A percentile compares a stretch with the other conserved stretches of the same genome.
Conservation (phyloP, 2,113 vertebrate species). For the Aramus guarauna region DNA sequence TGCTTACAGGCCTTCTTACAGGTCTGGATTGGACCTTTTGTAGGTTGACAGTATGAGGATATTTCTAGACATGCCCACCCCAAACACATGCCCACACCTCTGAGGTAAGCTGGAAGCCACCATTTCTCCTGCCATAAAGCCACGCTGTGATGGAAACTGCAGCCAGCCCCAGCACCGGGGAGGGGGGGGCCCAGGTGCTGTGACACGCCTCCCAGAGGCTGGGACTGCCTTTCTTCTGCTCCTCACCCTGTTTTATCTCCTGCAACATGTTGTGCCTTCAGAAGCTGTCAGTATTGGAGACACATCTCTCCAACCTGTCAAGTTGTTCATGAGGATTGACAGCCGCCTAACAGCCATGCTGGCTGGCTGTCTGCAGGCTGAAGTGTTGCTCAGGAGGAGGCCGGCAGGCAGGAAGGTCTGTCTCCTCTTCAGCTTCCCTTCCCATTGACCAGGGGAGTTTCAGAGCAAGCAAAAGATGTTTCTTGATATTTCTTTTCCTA, state of each 20-base stretch:
- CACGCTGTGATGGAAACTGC: not conserved
- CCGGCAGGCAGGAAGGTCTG: not conserved
- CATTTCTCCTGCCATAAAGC: not conserved
- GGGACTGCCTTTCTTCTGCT: not conserved
- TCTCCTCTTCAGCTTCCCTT: not conserved
- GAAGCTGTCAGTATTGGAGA: not conserved
- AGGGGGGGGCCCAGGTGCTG: not conserved
- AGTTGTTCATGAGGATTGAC: fast-evolving
- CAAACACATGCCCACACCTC: not conserved
- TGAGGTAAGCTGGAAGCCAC: fast-evolving
- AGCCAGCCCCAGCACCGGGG: not conserved
- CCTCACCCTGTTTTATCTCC: not conserved
- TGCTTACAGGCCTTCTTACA: not conserved
- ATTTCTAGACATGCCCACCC: not conserved
- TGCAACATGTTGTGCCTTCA: fast-evolving
- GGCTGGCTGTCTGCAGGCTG: not conserved
- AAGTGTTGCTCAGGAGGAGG: not conserved
- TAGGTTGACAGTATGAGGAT: not conserved
- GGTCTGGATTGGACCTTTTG: not conserved
- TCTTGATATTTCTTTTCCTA: not conserved
- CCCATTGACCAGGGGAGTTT: not conserved
- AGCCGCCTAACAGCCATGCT: fast-evolving
- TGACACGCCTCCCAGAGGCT: no score
- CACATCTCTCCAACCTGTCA: not conserved
- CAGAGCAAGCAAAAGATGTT: not conserved